These are phyloP conservation scores for Aptenodytes forsteri DNA, from an alignment of 2,113 vertebrate species.

Conservation along the genomic window DNA sequence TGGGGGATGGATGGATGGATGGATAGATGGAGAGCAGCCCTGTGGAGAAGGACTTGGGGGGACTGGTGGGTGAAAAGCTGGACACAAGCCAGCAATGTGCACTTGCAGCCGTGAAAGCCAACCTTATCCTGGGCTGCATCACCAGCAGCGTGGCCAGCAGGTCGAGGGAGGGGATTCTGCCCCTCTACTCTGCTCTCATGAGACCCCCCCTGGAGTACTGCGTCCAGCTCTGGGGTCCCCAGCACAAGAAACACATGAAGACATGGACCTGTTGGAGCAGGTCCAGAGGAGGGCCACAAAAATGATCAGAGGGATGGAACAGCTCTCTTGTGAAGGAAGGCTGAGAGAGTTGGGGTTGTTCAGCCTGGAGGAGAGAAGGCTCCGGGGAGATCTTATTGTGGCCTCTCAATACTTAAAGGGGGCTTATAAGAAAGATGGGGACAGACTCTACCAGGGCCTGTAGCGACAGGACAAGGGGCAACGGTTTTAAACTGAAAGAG, in stretches of 20 bases:
- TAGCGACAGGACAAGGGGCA: background rate
- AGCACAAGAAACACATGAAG: background rate
- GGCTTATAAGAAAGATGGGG: background rate
- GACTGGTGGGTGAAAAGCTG: background rate
- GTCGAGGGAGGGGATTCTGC: background rate
- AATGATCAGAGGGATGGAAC: background rate
- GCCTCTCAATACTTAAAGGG: no score
- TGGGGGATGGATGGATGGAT: background rate
- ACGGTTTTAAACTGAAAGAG: background rate
- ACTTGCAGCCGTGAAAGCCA: background rate
- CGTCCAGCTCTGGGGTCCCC: background rate
- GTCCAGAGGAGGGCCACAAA: background rate
- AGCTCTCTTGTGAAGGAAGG: background rate
- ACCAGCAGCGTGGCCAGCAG: background rate
- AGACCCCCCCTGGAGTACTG: background rate
- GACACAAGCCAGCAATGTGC: accelerated
- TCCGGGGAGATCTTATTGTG: background rate
- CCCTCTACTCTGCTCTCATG: background rate
- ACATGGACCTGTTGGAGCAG: background rate
- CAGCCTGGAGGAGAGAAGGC: background rate
- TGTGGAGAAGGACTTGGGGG: accelerated
- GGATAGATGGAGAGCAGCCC: background rate
- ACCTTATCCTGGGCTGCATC: background rate
- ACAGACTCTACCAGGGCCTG: background rate
- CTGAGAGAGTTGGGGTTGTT: background rate